Conservation (phyloP, 2,797 vertebrate species). For the Alauda arvensis region DNA sequence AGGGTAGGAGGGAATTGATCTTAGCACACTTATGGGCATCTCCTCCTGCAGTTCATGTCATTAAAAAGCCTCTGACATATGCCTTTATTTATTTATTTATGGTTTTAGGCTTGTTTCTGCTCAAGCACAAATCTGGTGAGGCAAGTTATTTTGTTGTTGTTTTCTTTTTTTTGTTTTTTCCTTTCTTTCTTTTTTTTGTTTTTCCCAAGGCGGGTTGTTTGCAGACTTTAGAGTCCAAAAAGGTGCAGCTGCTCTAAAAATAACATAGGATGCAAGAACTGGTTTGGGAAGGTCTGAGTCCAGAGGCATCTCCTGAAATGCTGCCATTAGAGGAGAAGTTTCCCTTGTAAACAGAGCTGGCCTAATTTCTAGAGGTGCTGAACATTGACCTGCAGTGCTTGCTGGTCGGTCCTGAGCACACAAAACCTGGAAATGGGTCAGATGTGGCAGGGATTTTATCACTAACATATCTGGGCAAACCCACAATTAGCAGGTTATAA, state of each 20-base stretch:
- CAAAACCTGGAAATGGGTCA: neutral
- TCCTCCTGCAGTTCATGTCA: neutral
- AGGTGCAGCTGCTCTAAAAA: constrained; percentile 61
- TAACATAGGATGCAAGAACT: constrained; percentile 44
- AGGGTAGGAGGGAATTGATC: constrained; percentile 19
- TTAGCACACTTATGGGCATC: constrained; percentile 9
- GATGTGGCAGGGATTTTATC: neutral
- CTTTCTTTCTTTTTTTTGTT: neutral
- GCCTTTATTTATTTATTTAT: neutral
- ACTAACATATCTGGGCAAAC: neutral
- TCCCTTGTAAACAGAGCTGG: constrained; percentile 35
- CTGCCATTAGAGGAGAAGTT: constrained; percentile 10
- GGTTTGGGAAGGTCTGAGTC: constrained; percentile 46
- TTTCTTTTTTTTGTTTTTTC: neutral
- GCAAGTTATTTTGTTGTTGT: neutral
- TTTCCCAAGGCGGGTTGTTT: constrained; percentile 38
- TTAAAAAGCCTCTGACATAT: neutral
- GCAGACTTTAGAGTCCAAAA: constrained; percentile 49
- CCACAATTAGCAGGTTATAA: accelerated
- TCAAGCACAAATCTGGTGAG: constrained; percentile 51
- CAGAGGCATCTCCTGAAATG: constrained; percentile 36
- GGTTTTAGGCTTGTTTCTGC: constrained; percentile 32
- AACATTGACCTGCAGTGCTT: neutral
- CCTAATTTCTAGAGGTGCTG: constrained; percentile 34
- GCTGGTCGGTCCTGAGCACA: neutral